phyloP scores from a whole-genome alignment of 2,888 invertebrate species.

The Trachelus troglodyta region DNA sequence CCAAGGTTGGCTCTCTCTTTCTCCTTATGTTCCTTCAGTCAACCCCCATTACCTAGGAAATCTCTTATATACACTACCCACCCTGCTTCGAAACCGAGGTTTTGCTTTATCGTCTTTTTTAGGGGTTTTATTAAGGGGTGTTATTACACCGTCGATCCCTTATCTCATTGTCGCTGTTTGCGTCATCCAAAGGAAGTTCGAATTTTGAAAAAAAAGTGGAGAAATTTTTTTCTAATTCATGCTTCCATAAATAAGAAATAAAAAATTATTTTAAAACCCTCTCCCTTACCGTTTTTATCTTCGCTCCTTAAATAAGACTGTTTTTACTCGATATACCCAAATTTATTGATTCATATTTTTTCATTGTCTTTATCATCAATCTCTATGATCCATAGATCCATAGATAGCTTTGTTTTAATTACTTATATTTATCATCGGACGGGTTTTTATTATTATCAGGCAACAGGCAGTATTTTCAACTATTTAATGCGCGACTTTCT shows the following conservation, averaged over 20 bases:
- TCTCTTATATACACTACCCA: background rate
- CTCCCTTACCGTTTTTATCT: no score
- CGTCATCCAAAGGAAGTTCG: rapidly evolving
- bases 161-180: background rate
- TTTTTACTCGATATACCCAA: no score
- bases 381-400: no score
- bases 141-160: background rate
- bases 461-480: background rate
- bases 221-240: background rate
- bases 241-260: background rate
- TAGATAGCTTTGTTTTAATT: background rate
- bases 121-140: background rate
- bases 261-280: background rate
- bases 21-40: background rate
- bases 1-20: background rate
- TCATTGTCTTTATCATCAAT: no score
- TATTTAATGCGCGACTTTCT: background rate
- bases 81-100: background rate
- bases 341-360: no score
- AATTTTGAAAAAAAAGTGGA: background rate
- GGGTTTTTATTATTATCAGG: background rate
- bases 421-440: background rate
- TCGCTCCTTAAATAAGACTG: no score
- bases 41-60: background rate
- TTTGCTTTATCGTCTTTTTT: background rate